phyloP scores from a whole-genome alignment of 1,140 invertebrate genomes.

The Temnothorax curvispinosus region DNA sequence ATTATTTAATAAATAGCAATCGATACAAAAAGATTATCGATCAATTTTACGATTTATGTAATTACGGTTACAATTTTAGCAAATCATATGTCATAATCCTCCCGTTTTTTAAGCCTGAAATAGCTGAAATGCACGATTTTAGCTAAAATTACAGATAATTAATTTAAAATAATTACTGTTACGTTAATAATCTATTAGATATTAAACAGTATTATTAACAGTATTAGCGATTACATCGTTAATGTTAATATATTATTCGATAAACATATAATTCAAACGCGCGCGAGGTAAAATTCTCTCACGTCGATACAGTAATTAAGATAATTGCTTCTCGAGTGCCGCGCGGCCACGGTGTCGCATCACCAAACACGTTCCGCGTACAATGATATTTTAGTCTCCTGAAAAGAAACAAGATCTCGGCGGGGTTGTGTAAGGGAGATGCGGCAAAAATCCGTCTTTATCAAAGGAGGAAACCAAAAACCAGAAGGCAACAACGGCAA shows the following conservation, averaged over 20 bases:
- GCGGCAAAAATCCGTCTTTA: conserved; percentile 81
- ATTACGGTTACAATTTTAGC: neutral
- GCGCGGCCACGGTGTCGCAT: conserved; percentile 64
- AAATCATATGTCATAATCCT: neutral
- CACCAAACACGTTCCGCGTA: conserved; percentile 83
- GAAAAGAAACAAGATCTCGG: conserved; percentile 77
- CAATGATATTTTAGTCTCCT: conserved; percentile 76
- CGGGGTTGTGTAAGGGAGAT: conserved; percentile 41
- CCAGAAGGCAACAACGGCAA: conserved; percentile 62
- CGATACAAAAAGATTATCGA: neutral
- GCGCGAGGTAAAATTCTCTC: neutral
- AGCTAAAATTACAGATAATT: neutral
- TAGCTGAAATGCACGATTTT: neutral
- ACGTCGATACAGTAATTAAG: conserved; percentile 11
- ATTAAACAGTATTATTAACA: neutral
- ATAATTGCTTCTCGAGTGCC: conserved; percentile 3
- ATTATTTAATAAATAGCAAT: neutral
- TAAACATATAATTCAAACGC: neutral
- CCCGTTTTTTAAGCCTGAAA: neutral
- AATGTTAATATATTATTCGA: neutral
- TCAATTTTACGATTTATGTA: neutral
- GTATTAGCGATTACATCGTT: neutral
- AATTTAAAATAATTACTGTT: conserved; percentile 6
- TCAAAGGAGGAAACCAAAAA: conserved; percentile 75
- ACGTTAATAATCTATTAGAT: neutral